These are phyloP conservation scores for Lontra canadensis DNA, from an alignment of 2,113 vertebrate species.

Conservation along the genomic window DNA sequence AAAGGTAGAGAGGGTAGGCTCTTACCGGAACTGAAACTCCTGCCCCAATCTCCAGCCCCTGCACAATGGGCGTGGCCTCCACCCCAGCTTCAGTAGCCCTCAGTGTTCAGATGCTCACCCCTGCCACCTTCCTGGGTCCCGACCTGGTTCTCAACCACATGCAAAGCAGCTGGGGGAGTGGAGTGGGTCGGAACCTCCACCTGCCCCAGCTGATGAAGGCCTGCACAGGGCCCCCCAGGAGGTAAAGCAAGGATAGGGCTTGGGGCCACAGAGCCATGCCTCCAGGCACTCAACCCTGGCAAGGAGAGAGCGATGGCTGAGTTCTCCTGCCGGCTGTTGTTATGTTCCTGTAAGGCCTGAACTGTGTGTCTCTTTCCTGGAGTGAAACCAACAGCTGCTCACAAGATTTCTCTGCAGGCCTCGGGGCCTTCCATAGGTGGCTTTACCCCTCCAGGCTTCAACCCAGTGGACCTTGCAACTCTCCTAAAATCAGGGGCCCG, in stretches of 20 bases:
- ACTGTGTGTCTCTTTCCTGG: background rate
- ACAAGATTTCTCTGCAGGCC: background rate
- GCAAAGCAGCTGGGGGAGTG: background rate
- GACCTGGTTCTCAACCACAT: background rate
- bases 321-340: background rate
- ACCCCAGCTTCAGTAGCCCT: background rate
- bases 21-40: background rate
- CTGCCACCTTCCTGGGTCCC: background rate
- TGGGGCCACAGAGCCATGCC: too few relatives aligned
- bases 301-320: rapidly evolving
- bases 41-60: background rate
- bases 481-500: background rate
- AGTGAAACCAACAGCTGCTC: background rate
- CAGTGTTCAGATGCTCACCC: background rate
- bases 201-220: background rate
- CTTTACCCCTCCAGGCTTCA: background rate
- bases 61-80: background rate
- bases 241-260: background rate
- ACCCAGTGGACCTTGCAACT: background rate
- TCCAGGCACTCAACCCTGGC: background rate
- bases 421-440: rapidly evolving
- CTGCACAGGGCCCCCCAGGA: background rate
- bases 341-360: background rate
- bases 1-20: too few relatives aligned
- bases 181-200: background rate